Base-by-base conservation (phyloP, 1,140 invertebrate species). In the Sogatella furcifera region DNA sequence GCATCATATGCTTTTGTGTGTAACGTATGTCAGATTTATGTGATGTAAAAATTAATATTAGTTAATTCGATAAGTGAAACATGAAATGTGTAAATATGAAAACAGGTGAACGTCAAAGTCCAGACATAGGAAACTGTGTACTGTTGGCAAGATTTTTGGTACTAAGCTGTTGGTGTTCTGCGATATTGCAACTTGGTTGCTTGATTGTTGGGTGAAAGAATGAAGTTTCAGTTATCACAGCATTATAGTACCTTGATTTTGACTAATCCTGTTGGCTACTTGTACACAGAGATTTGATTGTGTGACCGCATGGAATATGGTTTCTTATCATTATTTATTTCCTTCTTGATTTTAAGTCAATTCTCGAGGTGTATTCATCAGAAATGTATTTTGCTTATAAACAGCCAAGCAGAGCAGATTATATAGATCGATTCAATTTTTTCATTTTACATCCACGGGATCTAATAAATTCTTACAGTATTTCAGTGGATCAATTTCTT, bases 1-100 rank as follows among this genome's bases (percentile, higher is more conserved):
- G 62, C 62, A 59, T 63, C 56, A 52, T 63, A 58, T 63, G 62
- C 55, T 38, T 38, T 38, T 38, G 34, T 38, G 34, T 38, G 34
- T 38, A 38, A 38, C 34, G 62, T 63, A 62, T 57, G 60, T 62
- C 43, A 52, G 57, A 22, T 63, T 63, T 57, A 63, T 59, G 52
- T 63, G 54, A 58, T 56, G 58, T 42, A 62, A 58, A 58, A 53
- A 52, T 42, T 42, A 34, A 59, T 44, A 57, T n/a, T 46, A 44
- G 22, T 44, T 31, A 57, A 21, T 46, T 34, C 42, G 42, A 42
- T 38, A 31, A 41, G 17, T 57, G 34, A 57, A 31, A 24, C 22
- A 21, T 57, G 57, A 58, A 44, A 38, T 62, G 57, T 57, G 34
- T 63, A 24, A 63, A 59, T 54, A 34, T 57, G 46, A 49, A 57